These are phyloP conservation scores for Macropodus opercularis DNA, from an alignment of 2,797 vertebrate species.

Conservation along the genomic window DNA sequence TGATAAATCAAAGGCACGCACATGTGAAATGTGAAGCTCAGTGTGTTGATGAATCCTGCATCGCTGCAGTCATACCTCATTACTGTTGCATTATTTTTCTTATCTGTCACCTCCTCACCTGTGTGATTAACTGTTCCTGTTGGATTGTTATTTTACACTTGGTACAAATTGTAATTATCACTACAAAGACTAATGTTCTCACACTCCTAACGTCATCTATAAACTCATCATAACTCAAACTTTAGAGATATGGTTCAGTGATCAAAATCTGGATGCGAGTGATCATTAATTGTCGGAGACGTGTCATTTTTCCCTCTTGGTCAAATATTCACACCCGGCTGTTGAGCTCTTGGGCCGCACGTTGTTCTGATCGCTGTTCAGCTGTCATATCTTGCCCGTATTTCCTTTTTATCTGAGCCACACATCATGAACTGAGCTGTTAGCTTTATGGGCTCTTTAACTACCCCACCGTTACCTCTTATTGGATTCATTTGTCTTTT, in stretches of 20 bases:
- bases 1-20: not conserved
- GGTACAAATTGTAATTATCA: conserved; percentile 44
- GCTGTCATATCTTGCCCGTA: conserved; percentile 68
- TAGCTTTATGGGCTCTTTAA: conserved; percentile 74
- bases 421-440: conserved; percentile 70
- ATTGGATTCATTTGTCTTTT: conserved; percentile 75
- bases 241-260: conserved; percentile 23
- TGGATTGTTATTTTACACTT: conserved; percentile 22
- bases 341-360: conserved; percentile 38
- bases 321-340: conserved; percentile 47
- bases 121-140: conserved; percentile 30
- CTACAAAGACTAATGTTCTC: conserved; percentile 26
- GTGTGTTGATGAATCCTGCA: not conserved
- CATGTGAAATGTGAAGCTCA: not conserved
- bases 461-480: conserved; percentile 69
- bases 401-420: conserved; percentile 71
- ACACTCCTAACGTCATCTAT: conserved; percentile 11
- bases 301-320: conserved; percentile 25
- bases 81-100: conserved; percentile 17
- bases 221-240: conserved; percentile 16
- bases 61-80: conserved; percentile 5
- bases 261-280: conserved; percentile 11
- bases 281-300: conserved; percentile 41
- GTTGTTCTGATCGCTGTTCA: conserved; percentile 51
- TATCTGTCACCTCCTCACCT: conserved; percentile 17